These are phyloP conservation scores for Microtus pennsylvanicus DNA, from an alignment of 2,113 vertebrate genomes.

Conservation along the genomic window DNA sequence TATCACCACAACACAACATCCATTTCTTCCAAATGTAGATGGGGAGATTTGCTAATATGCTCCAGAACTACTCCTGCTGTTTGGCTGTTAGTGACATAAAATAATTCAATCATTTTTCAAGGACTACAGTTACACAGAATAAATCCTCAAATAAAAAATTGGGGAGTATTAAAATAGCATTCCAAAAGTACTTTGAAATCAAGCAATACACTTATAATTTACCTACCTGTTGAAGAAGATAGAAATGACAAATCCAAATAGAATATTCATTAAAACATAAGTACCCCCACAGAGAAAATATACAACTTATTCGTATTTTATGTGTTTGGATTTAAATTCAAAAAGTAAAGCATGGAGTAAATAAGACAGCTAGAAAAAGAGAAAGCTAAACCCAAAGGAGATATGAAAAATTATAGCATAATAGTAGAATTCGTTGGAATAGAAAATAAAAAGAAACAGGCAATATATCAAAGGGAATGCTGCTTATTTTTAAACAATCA, in stretches of 20 bases:
- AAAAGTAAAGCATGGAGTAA: neutral
- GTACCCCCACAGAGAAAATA: neutral
- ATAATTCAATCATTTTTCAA: conserved; percentile 19
- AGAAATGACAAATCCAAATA: conserved; percentile 10
- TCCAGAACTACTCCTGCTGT: neutral
- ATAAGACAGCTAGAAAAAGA: conserved; percentile 2
- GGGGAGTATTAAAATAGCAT: neutral
- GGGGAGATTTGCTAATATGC: neutral
- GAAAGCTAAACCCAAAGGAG: neutral
- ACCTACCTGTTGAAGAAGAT: neutral
- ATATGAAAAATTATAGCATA: neutral
- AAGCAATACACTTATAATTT: conserved; percentile 1
- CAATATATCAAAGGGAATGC: conserved; percentile 8
- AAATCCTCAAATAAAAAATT: conserved; percentile 38
- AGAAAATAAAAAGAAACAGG: conserved; percentile 33
- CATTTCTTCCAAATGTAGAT: conserved; percentile 11
- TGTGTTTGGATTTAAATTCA: conserved; percentile 7
- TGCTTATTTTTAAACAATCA: neutral
- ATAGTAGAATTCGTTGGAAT: neutral
- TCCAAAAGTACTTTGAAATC: neutral
- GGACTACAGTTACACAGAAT: neutral
- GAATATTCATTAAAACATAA: conserved; percentile 27
- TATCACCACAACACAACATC: neutral
- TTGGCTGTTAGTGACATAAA: neutral
- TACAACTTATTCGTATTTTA: conserved; percentile 33